These are phyloP conservation scores for Siphamia tubifer DNA, from an alignment of 2,113 vertebrate genomes.

Conservation along the genomic window DNA sequence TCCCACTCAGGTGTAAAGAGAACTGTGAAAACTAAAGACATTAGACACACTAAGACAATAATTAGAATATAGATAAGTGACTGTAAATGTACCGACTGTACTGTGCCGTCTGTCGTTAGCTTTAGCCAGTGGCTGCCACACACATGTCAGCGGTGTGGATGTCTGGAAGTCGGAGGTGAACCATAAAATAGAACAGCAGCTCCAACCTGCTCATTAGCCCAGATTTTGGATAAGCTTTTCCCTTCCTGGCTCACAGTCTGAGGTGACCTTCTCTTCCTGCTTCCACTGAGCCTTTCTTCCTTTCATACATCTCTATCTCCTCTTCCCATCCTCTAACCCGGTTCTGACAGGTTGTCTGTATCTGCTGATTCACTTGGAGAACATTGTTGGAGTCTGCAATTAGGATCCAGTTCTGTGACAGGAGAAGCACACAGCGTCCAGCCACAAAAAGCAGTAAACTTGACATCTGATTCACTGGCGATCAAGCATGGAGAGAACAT, in stretches of 20 bases:
- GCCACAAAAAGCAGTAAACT: neutral
- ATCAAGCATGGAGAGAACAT: neutral
- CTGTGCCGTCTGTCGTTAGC: neutral
- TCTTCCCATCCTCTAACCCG: neutral
- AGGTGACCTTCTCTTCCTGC: constrained; percentile 19
- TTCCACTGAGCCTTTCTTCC: neutral
- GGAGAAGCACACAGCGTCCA: neutral
- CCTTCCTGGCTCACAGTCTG: neutral
- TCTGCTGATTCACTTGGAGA: neutral
- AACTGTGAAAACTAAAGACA: too few species aligned
- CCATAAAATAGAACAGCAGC: neutral
- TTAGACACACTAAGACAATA: too few species aligned
- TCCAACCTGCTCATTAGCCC: constrained; percentile 28
- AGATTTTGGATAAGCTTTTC: constrained; percentile 13
- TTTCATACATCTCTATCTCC: neutral
- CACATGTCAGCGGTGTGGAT: neutral
- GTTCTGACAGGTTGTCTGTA: constrained; percentile 42
- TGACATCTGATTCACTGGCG: neutral
- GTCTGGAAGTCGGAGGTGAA: too few species aligned
- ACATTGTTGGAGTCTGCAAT: constrained; percentile 36
- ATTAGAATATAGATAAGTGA: too few species aligned
- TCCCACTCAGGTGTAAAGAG: too few species aligned
- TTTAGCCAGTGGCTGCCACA: neutral
- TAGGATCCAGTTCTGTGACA: constrained; percentile 43
- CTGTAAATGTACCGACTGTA: too few species aligned